These are phyloP conservation scores for Prunella himalayana DNA, from an alignment of 2,113 vertebrate genomes.

Conservation along the genomic window DNA sequence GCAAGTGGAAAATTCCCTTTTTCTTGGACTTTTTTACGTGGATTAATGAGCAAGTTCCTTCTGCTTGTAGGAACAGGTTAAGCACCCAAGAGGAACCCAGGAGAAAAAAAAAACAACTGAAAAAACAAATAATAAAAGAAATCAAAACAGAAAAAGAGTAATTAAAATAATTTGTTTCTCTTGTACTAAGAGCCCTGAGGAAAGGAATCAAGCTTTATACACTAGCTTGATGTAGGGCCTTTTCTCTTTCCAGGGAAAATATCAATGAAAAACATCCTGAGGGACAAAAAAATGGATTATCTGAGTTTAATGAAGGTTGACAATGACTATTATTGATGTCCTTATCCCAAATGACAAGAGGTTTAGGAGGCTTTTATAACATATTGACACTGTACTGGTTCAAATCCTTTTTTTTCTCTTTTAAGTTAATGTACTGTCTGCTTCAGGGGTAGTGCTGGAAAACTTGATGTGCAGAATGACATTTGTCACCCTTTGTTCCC, in stretches of 20 bases:
- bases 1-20: background rate
- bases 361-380: conserved; percentile 36
- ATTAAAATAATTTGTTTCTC: conserved; percentile 52
- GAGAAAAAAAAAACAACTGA: background rate
- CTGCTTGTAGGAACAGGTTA: background rate
- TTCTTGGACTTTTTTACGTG: background rate
- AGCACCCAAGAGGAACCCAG: background rate
- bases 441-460: background rate
- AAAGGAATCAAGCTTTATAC: conserved; percentile 35
- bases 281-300: conserved; percentile 55
- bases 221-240: conserved; percentile 8
- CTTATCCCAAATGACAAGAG: conserved; percentile 66
- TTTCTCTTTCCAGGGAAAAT: conserved; percentile 58
- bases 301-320: conserved; percentile 70
- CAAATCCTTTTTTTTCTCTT: background rate
- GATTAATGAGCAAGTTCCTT: background rate
- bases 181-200: conserved; percentile 26
- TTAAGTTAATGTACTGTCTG: background rate
- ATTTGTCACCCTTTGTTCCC: conserved; percentile 32
- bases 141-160: background rate
- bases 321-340: conserved; percentile 72
- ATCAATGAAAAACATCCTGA: conserved; percentile 65
- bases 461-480: conserved; percentile 5
- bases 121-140: background rate
- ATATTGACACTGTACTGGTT: conserved; percentile 48